phyloP scores from a whole-genome alignment of 1,140 invertebrate genomes.

The Harpegnathos saltator region DNA sequence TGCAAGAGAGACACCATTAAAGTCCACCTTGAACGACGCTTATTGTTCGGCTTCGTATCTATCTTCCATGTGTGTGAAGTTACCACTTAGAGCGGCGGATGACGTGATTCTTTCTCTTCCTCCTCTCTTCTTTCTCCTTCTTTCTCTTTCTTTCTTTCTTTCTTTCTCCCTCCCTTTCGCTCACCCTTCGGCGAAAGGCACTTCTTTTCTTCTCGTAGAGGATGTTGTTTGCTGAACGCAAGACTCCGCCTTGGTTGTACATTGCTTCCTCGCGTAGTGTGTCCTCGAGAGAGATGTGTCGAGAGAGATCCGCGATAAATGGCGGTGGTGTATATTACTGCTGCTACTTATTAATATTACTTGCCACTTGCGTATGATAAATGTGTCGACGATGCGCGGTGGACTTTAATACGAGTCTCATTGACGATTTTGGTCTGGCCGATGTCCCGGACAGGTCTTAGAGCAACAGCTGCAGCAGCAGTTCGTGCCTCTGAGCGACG shows the following conservation, averaged over 20 bases:
- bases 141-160: background rate
- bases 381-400: slow-evolving; percentile 71
- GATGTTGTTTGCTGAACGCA: slow-evolving; percentile 55
- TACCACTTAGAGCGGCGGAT: slow-evolving; percentile 53
- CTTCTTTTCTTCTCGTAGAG: slow-evolving; percentile 60
- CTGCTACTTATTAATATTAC: too few species aligned
- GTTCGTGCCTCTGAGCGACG: slow-evolving; percentile 81
- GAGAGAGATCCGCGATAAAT: slow-evolving; percentile 49
- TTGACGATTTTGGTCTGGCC: slow-evolving; percentile 83
- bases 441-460: slow-evolving; percentile 82
- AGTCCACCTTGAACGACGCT: slow-evolving; percentile 80
- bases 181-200: slow-evolving; percentile 31
- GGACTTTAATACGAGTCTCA: slow-evolving; percentile 82
- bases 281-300: slow-evolving; percentile 44
- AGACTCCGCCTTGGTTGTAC: slow-evolving; percentile 41
- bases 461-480: slow-evolving; percentile 83
- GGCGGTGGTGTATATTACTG: slow-evolving; percentile 35
- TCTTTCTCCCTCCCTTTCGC: slow-evolving; percentile 7
- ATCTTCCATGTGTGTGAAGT: slow-evolving; percentile 71
- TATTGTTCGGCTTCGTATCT: slow-evolving; percentile 40
- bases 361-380: slow-evolving; percentile 49
- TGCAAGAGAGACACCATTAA: slow-evolving; percentile 77
- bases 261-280: slow-evolving; percentile 20
- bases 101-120: slow-evolving; percentile 66
- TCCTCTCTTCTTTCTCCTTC: slow-evolving; percentile 15